Percentiles rank a stretch among this genome's conserved stretches.
Conservation (phyloP, 2,113 vertebrate species). For the Probosciger aterrimus region DNA sequence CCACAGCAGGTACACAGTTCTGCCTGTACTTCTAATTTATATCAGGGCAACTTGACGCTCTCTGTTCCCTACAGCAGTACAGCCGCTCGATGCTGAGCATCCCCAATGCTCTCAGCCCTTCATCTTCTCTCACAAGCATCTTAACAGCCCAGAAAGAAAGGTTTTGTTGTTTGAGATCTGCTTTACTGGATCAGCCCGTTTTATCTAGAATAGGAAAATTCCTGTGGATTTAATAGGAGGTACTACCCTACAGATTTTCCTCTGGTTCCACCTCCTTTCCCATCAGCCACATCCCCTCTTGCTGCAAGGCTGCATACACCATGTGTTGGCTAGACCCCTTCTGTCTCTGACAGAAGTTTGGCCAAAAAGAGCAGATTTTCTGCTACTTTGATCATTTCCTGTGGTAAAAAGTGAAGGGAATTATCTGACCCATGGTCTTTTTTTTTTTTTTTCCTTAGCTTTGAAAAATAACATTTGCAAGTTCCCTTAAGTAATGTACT, state of each 20-base stretch:
- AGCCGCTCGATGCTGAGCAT: not conserved
- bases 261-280: slow-evolving; percentile 60
- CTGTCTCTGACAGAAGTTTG: slow-evolving; percentile 66
- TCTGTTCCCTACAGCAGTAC: not conserved
- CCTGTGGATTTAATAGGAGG: slow-evolving; percentile 57
- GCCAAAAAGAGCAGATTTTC: slow-evolving; percentile 71
- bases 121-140: not conserved
- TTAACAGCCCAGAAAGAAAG: not conserved
- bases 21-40: not conserved
- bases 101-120: not conserved
- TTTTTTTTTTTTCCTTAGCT: slow-evolving; percentile 23
- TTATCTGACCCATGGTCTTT: slow-evolving; percentile 57
- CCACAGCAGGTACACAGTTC: not conserved
- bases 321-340: slow-evolving; percentile 60
- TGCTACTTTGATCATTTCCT: slow-evolving; percentile 72
- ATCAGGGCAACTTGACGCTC: not conserved
- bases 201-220: slow-evolving; percentile 57
- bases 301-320: slow-evolving; percentile 54
- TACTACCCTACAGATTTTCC: slow-evolving; percentile 51
- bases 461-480: slow-evolving; percentile 58
- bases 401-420: slow-evolving; percentile 68
- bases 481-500: not conserved
- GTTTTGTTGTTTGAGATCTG: not conserved
- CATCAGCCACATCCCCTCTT: slow-evolving; percentile 59
- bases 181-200: slow-evolving; percentile 11